Conservation (phyloP, 2,113 vertebrate species). For the Platysternon megacephalum region DNA sequence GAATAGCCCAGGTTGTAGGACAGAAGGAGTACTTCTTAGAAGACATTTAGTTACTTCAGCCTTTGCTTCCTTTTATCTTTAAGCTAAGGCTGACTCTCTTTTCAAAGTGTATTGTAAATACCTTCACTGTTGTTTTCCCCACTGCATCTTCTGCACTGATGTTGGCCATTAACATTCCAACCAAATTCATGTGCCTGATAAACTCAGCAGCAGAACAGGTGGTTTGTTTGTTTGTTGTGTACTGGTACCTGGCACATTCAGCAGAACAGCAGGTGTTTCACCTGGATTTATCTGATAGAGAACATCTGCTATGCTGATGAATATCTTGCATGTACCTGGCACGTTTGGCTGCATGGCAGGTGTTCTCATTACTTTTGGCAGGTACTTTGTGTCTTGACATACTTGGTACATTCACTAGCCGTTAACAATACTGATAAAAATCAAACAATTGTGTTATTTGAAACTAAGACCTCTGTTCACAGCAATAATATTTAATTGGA, state of each 20-base stretch:
- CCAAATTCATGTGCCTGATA: neutral
- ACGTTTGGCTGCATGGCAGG: neutral
- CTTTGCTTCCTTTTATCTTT: neutral
- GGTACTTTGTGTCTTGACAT: neutral
- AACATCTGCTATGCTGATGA: neutral
- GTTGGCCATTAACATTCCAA: neutral
- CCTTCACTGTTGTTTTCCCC: neutral
- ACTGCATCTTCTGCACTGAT: neutral
- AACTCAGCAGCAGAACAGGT: neutral
- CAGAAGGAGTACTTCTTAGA: neutral
- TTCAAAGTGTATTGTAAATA: neutral
- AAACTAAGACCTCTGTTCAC: neutral
- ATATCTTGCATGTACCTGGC: neutral
- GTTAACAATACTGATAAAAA: neutral
- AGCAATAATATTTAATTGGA: neutral
- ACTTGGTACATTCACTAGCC: neutral
- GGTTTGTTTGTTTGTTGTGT: neutral
- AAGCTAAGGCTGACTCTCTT: neutral
- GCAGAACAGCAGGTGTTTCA: neutral
- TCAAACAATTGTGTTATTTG: neutral
- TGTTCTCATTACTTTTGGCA: neutral
- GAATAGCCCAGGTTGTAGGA: neutral
- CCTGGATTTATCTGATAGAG: neutral
- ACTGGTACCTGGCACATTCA: neutral
- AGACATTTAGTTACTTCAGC: neutral